Evolutionary conservation across 1,140 invertebrate species (phyloP), one percentile per base, ranked within the genome.

Genomic region (Meteorus sp.): DNA sequence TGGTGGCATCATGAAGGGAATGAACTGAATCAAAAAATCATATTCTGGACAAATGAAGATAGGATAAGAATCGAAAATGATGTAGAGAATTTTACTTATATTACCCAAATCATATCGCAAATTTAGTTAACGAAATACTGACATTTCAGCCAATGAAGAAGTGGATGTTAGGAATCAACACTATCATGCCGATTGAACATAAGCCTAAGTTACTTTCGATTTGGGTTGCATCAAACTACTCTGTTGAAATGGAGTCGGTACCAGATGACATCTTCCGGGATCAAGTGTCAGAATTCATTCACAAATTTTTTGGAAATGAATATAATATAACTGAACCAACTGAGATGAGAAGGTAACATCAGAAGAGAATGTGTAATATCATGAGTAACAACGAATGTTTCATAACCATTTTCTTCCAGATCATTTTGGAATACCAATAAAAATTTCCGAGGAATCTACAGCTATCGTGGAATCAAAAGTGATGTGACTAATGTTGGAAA

Each of bases 401-500:
- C n/a, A n/a, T n/a, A n/a, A n/a, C n/a, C n/a, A n/a, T n/a, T n/a
- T 52, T 8, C 2, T 52, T 22, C 22, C 27, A 89, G 88, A 60
- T 84, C 86, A 7, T 78, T 81, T 63, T 93, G 91, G 91, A 81
- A 76, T 45, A 79, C 76, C 1, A 88, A 93, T 77, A 81, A 83
- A 1, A 81, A 87, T 66, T 85, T 85, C 47, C 71, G 84, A 58
- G 89, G 90, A 23, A 84, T 87, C 1, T 93, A 91, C 69, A 86
- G 86, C 37, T 90, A 85, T 71, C 80, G 81, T 29, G 85, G 82
- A 66, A 69, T 89, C 22, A 70, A 83, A 9, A 78, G 82, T 1
- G 69, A 71, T 52, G 64, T 11, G 53, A 64, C 15, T 44, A 58
- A 62, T n/a, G 55, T 66, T 44, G 54, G 51, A 11, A 17, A 55